Evolutionary conservation across 1,140 invertebrate species (phyloP), one percentile per base, ranked within the genome.

Genomic region (Sitophilus oryzae): DNA sequence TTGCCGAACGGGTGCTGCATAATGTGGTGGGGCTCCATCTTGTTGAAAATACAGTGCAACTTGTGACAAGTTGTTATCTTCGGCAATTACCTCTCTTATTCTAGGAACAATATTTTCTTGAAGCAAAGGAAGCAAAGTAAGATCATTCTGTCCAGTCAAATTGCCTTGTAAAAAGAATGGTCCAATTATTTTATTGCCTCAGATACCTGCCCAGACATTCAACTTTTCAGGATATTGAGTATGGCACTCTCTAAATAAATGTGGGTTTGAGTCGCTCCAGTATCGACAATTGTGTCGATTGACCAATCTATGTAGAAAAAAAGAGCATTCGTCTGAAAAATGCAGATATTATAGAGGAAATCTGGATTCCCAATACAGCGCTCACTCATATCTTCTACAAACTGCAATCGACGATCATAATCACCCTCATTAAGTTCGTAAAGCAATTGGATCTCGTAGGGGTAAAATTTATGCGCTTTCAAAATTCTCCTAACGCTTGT

Each of bases 1-100:
- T 38, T 60, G 22, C 6, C 65, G 53, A 10, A 73, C 71, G 55
- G 19, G 38, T 9, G 45, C 18, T 25, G n/a, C n/a, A n/a, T n/a
- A n/a, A n/a, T n/a, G n/a, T n/a, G n/a, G n/a, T n/a, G n/a, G n/a
- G n/a, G n/a, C n/a, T n/a, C n/a, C n/a, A n/a, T n/a, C n/a, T n/a
- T n/a, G n/a, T n/a, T n/a, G n/a, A n/a, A n/a, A n/a, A 25, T 23
- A 44, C 59, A 72, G 60, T 74, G 70, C n/a, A n/a, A n/a, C n/a
- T n/a, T n/a, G n/a, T n/a, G n/a, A n/a, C n/a, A n/a, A n/a, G n/a
- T n/a, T n/a, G n/a, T n/a, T n/a, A n/a, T n/a, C n/a, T n/a, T n/a
- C n/a, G n/a, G n/a, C n/a, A n/a, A n/a, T n/a, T n/a, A n/a, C n/a
- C n/a, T n/a, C n/a, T n/a, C n/a, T n/a, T n/a, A n/a, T n/a, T n/a